Evolutionary conservation across 64 coral and sea anemone genomes (phyloP), one percentile per base, ranked within the genome.

Genomic region (Catalaphyllia jardinei): DNA sequence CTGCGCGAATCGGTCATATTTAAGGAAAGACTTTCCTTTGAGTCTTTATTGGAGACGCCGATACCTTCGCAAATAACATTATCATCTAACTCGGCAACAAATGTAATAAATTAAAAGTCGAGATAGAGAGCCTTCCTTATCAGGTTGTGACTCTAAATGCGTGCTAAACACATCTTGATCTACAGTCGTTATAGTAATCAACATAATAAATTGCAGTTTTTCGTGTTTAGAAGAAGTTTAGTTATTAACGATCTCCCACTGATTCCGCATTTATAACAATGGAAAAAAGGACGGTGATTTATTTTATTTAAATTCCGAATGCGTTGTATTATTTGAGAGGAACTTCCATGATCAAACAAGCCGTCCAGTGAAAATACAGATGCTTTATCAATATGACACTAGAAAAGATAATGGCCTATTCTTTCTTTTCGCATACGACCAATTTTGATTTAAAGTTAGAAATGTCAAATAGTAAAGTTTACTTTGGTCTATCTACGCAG

Each of bases 381-480:
- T 15, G 62, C 62, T 85, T 71, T 85, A 85, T 85, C 81, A 71
- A 71, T 20, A 51, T 85, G 81, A 85, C 63, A 71, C 81, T 38
- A 33, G 19, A 10, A 42, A 2, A 3, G 18, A 62, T 83, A 67
- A 83, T 83, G 29, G 52, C 60, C 63, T 39, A 85, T 85, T 85
- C 78, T 61, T 61, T 8, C 39, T 50, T 71, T 71, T 71, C 33
- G 71, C 63, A 46, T 27, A 25, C 24, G 13, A 65, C 63, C 33
- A 83, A 83, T 83, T 83, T 61, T 83, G 60, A 60, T 83, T 67
- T 67, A 50, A 85, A 85, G 81, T 28, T n/a, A 20, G 63, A 69
- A 24, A 51, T 63, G 63, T 85, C 79, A 83, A 30, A 42, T 83
- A 65, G 71, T 49, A 33, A 50, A 85, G 60, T 65, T 33, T 81